A percentile compares a stretch with the other conserved stretches of the same genome.
These are phyloP conservation scores for Mesocricetus auratus DNA, from an alignment of 2,113 vertebrate species.

Conservation along the genomic window DNA sequence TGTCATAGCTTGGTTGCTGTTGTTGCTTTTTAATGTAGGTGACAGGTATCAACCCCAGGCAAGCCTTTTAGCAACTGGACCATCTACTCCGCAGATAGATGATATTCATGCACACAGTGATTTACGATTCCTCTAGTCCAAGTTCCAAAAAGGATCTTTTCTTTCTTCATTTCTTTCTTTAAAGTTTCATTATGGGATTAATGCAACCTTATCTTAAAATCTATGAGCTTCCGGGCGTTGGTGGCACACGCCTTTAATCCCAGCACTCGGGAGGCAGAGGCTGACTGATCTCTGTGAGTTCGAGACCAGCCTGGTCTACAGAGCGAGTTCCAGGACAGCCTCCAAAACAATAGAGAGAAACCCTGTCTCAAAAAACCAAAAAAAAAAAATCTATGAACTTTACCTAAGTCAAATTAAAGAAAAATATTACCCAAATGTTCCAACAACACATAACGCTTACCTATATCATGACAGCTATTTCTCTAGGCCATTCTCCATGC, in stretches of 20 bases:
- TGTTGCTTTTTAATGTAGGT: background rate
- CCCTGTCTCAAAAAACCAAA: no score
- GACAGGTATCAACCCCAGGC: background rate
- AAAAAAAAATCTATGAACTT: background rate
- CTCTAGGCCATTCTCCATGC: background rate
- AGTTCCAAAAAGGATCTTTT: background rate
- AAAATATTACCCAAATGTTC: background rate
- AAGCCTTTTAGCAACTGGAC: background rate
- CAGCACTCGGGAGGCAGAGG: no score
- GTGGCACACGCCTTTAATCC: no score
- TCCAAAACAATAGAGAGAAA: no score
- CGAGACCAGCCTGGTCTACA: no score
- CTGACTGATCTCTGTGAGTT: no score
- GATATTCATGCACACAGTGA: background rate
- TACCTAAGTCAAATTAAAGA: background rate
- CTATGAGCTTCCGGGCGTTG: background rate
- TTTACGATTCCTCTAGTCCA: background rate
- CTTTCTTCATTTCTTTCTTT: slow-evolving; percentile 6
- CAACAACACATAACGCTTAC: background rate
- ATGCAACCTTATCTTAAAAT: slow-evolving; percentile 23
- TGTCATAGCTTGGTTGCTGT: no score
- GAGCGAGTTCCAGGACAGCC: no score
- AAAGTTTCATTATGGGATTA: background rate
- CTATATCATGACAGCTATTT: background rate
- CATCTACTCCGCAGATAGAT: background rate